Evolutionary conservation across 2,797 vertebrate species (phyloP), one percentile per base, ranked within the genome.

Genomic region (Dromococcyx pavoninus): DNA sequence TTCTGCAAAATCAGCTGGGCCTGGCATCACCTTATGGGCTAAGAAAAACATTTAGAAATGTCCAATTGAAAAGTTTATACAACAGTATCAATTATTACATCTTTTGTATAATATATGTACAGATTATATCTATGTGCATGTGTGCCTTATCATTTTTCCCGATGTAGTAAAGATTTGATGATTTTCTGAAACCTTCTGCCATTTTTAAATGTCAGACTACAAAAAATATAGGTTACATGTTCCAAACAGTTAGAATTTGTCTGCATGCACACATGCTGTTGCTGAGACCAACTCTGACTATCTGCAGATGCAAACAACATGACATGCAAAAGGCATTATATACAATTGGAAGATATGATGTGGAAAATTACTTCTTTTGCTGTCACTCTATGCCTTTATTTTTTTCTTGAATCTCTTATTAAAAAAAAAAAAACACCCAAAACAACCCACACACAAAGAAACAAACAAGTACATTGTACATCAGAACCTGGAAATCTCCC

Each of bases 341-440:
- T 10, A 70, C 88, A 94, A 92, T 48, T 95, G 87, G 89, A 95
- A 86, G 70, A 92, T 74, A 77, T 81, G 86, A 78, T 88, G 73
- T 41, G 30, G 93, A 92, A 96, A 96, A 93, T 91, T 60, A 54
- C 50, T 93, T 94, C 58, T 92, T 93, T 91, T 46, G 41, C 65
- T 88, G 73, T 69, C 79, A 81, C n/a, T 91, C 41, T 43, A 57
- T 85, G 72, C 57, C 53, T 94, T 77, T 77, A 89, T 93, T 91
- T 87, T 87, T 53, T 87, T 88, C 75, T 93, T 77, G 39, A 93
- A 54, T 86, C 21, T 83, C 32, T 57, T 80, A 86, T 70, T 57
- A 46, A 80, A 80, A 91, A 58, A 77, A 35, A 11, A 18, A 22
- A 61, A 11, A n/a, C n/a, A n/a, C n/a, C n/a, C 11, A 51, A 35